Conservation (phyloP, 2,113 vertebrate genomes). For the Hyla sarda region DNA sequence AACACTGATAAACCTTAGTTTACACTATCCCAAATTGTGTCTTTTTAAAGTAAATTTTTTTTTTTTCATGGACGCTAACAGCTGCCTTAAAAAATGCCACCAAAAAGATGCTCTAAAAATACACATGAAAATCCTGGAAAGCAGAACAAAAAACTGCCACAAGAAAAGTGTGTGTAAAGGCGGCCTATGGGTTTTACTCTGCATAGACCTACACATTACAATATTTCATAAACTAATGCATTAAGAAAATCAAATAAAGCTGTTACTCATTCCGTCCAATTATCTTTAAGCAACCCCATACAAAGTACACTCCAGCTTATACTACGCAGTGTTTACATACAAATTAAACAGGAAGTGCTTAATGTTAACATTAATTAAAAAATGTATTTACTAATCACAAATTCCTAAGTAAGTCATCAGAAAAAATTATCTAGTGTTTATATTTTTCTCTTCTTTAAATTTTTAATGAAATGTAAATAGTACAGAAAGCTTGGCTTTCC, state of each 20-base stretch:
- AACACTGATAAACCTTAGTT: too few relatives aligned
- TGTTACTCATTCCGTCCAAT: not conserved
- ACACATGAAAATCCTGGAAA: too few relatives aligned
- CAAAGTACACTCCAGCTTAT: conserved; percentile 63
- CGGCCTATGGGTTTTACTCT: not conserved
- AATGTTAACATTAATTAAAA: conserved; percentile 92
- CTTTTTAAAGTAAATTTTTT: too few relatives aligned
- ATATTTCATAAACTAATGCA: not conserved
- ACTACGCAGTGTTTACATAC: conserved; percentile 74
- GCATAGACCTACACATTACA: not conserved
- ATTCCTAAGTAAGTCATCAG: conserved; percentile 91
- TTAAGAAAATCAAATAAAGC: not conserved
- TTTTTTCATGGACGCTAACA: too few relatives aligned
- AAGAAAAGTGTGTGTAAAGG: too few relatives aligned
- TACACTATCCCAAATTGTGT: too few relatives aligned
- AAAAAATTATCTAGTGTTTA: conserved; percentile 92
- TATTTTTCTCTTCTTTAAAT: conserved; percentile 79
- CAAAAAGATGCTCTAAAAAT: too few relatives aligned
- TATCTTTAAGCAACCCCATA: conserved; percentile 64
- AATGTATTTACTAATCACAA: conserved; percentile 71
- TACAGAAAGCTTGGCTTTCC: conserved; percentile 82
- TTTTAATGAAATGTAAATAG: conserved; percentile 98
- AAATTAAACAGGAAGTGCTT: conserved; percentile 87
- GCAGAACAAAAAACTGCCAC: too few relatives aligned
- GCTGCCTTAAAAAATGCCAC: too few relatives aligned